These are phyloP conservation scores for Hirundo rustica DNA, from an alignment of 2,797 vertebrate genomes.

Conservation along the genomic window DNA sequence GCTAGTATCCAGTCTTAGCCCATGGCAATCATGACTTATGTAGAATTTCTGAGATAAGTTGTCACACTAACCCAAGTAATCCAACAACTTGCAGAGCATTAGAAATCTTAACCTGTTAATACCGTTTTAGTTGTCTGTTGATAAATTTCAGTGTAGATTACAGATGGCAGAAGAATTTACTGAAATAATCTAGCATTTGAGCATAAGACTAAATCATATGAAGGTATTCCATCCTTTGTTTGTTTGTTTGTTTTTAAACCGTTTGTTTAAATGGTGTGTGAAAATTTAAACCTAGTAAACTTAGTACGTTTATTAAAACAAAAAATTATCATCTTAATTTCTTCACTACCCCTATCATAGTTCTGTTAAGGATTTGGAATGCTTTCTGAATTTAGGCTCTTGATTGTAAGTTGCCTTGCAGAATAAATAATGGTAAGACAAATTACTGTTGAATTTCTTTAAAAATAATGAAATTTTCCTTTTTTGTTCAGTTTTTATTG, in stretches of 20 bases:
- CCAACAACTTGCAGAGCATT: fast-evolving
- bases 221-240: neutral
- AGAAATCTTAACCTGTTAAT: neutral
- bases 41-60: neutral
- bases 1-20: neutral
- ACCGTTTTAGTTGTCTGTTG: neutral
- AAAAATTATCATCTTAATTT: neutral
- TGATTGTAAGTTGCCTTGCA: neutral
- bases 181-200: neutral
- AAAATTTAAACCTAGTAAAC: neutral
- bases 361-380: neutral
- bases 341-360: neutral
- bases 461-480: neutral
- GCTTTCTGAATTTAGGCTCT: neutral
- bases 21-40: fast-evolving
- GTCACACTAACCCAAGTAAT: neutral
- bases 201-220: neutral
- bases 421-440: neutral
- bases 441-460: neutral
- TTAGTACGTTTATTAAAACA: neutral
- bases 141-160: neutral
- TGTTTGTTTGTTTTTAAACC: too few relatives aligned
- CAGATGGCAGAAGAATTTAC: neutral
- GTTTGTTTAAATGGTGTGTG: neutral
- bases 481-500: neutral